phyloP scores from a whole-genome alignment of 2,888 invertebrate genomes.

The Pogonocherus hispidulus region DNA sequence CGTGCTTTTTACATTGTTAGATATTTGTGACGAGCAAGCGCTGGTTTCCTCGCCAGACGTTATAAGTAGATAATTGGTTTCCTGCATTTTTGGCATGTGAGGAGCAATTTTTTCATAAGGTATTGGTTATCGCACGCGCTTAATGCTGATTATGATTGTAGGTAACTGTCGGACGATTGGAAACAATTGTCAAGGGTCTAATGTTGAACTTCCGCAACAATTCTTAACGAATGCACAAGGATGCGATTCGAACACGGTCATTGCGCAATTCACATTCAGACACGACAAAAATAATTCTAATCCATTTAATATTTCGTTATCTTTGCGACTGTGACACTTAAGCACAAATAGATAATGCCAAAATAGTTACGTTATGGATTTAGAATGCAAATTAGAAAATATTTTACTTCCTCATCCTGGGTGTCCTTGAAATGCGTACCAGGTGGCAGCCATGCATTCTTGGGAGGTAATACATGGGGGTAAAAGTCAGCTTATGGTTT shows the following conservation, averaged over 20 bases:
- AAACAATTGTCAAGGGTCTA: conserved; percentile 50
- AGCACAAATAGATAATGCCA: conserved; percentile 31
- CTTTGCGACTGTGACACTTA: conserved; percentile 37
- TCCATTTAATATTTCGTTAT: conserved; percentile 38
- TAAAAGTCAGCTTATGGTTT: too few species aligned
- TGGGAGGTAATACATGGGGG: too few species aligned
- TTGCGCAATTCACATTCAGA: conserved; percentile 27
- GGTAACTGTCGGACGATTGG: conserved; percentile 28
- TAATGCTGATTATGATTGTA: conserved; percentile 24
- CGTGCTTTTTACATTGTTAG: too few species aligned
- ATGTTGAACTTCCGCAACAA: conserved; percentile 61
- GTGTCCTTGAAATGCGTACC: too few species aligned
- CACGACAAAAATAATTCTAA: conserved; percentile 33
- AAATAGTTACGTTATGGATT: conserved; percentile 8
- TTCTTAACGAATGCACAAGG: conserved; percentile 54
- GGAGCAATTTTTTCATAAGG: conserved; percentile 27
- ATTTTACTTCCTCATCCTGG: too few species aligned
- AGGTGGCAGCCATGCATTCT: too few species aligned
- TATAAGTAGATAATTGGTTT: conserved; percentile 8
- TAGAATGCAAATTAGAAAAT: conserved; percentile 3
- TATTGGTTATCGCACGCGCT: conserved; percentile 41
- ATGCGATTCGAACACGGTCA: conserved; percentile 37
- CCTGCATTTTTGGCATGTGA: not conserved
- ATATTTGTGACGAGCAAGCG: not conserved
- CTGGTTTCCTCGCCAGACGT: not conserved